A percentile compares a stretch with the other conserved stretches of the same genome.
These are phyloP conservation scores for Drosophila arawakana DNA, from an alignment of 1,140 invertebrate genomes.

Conservation along the genomic window DNA sequence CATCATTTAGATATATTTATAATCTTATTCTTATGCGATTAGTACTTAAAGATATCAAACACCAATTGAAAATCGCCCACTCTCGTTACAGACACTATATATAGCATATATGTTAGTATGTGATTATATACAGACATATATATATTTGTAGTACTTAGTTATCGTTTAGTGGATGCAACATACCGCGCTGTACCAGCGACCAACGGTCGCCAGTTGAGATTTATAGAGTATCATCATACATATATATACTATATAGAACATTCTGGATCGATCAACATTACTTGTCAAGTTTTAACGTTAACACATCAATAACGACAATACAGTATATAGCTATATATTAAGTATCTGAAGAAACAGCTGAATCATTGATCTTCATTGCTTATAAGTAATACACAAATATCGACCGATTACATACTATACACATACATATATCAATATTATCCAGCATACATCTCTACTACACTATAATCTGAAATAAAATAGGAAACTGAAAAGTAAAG, in stretches of 20 bases:
- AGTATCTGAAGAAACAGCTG: slow-evolving; percentile 71
- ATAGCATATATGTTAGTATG: slow-evolving; percentile 49
- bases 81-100: slow-evolving; percentile 28
- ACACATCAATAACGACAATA: slow-evolving; percentile 78
- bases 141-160: slow-evolving; percentile 67
- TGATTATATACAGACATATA: slow-evolving; percentile 26
- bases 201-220: slow-evolving; percentile 6
- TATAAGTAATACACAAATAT: slow-evolving; percentile 41
- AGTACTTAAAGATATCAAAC: slow-evolving; percentile 40
- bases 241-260: slow-evolving; percentile 47
- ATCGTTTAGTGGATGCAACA: slow-evolving; percentile 80
- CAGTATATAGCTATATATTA: slow-evolving; percentile 43
- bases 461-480: slow-evolving; percentile 17
- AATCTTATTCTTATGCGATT: slow-evolving; percentile 22
- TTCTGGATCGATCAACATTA: slow-evolving; percentile 22
- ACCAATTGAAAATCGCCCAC: slow-evolving; percentile 35
- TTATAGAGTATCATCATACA: slow-evolving; percentile 43
- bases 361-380: slow-evolving; percentile 62
- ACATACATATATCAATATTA: slow-evolving; percentile 31
- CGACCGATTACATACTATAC: slow-evolving; percentile 35
- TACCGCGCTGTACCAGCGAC: slow-evolving; percentile 73
- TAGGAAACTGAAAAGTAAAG: background rate
- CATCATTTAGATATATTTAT: slow-evolving; percentile 16
- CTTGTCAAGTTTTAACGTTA: slow-evolving; percentile 43
- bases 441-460: slow-evolving; percentile 9